These are phyloP conservation scores for Pecten maximus DNA, from an alignment of 2,888 invertebrate genomes.

Conservation along the genomic window DNA sequence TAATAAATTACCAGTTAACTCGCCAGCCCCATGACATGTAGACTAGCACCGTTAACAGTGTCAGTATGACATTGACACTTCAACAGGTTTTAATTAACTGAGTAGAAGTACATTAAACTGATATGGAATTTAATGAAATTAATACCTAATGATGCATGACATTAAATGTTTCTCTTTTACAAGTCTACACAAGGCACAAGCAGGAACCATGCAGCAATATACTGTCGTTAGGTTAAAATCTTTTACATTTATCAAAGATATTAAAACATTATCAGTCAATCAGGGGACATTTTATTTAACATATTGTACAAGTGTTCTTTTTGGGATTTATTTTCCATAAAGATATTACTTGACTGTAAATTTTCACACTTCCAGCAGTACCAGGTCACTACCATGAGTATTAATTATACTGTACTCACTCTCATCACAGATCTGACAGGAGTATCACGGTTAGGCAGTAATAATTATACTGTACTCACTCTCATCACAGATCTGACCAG, in stretches of 20 bases:
- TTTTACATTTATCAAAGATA: neutral
- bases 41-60: neutral
- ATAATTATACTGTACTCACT: too few relatives aligned
- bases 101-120: neutral
- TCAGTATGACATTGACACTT: neutral
- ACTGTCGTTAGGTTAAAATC: neutral
- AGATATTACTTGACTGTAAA: neutral
- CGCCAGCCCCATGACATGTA: neutral
- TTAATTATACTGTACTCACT: too few relatives aligned
- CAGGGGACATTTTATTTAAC: neutral
- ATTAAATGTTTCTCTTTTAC: neutral
- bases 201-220: neutral
- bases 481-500: too few relatives aligned
- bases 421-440: too few relatives aligned
- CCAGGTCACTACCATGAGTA: too few relatives aligned
- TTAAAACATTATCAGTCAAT: neutral
- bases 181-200: neutral
- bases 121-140: neutral
- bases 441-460: too few relatives aligned
- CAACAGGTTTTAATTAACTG: neutral
- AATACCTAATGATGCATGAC: slow-evolving; percentile 17
- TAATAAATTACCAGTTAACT: neutral
- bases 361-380: too few relatives aligned
- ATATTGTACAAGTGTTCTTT: neutral
- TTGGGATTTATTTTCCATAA: neutral